Base-by-base conservation (phyloP, 2,113 vertebrate genomes). In the Myotis davidii region DNA sequence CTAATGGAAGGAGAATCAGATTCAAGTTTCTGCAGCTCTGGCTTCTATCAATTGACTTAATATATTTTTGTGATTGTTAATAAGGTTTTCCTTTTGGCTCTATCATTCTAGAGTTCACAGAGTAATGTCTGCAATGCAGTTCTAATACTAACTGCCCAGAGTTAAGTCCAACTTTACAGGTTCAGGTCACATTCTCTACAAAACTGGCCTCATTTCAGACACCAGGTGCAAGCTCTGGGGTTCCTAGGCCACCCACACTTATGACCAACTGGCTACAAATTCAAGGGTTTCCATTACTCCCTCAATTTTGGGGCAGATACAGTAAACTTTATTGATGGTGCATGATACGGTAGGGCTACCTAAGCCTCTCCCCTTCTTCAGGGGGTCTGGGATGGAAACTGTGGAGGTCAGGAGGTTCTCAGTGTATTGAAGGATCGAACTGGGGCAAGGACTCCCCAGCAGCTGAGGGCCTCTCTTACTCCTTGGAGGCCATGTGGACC, bases 21-120 rank as follows among this genome's bases (percentile, higher is more conserved):
- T 45, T 85, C 74, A 70, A 65, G 48, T 85, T 91, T 93, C 94
- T 91, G 37, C 14, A 74, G 20, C 17, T 72, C 37, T 89, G 37
- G 42, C 67, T 91, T 90, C 25, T 11, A 5, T 17, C 37, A 23
- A n/a, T 21, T 52, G 42, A 42, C 32, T 76, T 56, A 11, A 23
- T 76, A 45, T 5, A 5, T 12, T 85, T 54, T 73, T 45, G 61
- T 54, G 48, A 69, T 32, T 56, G 37, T 70, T 56, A 23, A 34
- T 54, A 16, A 84, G 25, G 34, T 54, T 85, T 76, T 21, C 73
- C 37, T 39, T 83, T 50, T 61, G 77, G n/a, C 4, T 59, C 18
- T 32, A 3, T 67, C 18, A 13, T 86, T 94, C 45, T 56, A 37
- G 91, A 61, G 39, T 91, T 85, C 50, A 48, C 37, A 67, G 14